Evolutionary conservation across 2,888 invertebrate species (phyloP), one percentile per base, ranked within the genome.

Genomic region (Melanargia galathea): DNA sequence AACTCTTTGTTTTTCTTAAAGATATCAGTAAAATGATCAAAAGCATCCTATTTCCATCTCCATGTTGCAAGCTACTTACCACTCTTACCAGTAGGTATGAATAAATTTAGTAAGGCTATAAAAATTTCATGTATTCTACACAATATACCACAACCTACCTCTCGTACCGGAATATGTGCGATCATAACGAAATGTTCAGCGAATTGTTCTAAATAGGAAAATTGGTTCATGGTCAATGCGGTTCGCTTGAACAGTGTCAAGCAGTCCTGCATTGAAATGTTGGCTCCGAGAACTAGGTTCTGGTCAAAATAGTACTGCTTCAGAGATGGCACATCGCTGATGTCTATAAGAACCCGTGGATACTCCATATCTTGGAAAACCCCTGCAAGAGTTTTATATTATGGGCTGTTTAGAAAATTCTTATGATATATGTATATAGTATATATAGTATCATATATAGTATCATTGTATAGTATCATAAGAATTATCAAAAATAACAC

Each of bases 151-250:
- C 18, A 0, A 18, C 83, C 79, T 73, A 94, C 94, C 83, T 94
- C 94, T 77, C 95, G 87, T 10, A 95, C 93, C 10, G 94, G 92
- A 40, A 93, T 89, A 75, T 93, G 93, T 16, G 94, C 95, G 13
- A 95, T 90, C 26, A 93, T 75, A 56, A 93, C 91, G 38, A 94
- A 82, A 77, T 95, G 94, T 62, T 92, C 84, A 2, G 89, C 93
- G 66, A 94, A 83, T 61, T 87, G 86, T 1, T 75, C 76, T 62
- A 94, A 81, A 73, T 94, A 94, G 0, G 82, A 79, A 69, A 93
- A 94, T 2, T 84, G 86, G 0, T 82, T 86, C 0, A 75, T 71
- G 0, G 80, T 76, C 2, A 72, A 72, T 0, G 86, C 80, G 3
- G 80, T 79, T 20, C 84, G 82, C 35, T 78, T 80, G 68, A 92